Conservation (phyloP, 2,113 vertebrate species). For the Fregata magnificens region DNA sequence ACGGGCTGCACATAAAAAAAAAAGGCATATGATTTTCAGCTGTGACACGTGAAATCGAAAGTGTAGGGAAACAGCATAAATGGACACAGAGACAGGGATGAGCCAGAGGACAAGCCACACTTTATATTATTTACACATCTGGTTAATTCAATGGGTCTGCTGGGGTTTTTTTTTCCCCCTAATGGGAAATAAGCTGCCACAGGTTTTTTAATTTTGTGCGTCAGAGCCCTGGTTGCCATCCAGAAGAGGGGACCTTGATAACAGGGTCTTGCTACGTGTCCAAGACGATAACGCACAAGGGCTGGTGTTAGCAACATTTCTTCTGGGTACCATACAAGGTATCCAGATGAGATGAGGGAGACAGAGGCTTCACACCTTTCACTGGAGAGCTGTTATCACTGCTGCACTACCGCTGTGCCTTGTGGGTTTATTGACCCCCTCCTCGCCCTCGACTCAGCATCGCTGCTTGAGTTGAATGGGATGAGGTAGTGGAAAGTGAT, state of each 20-base stretch:
- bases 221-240: not conserved
- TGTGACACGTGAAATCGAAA: rapidly evolving
- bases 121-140: not conserved
- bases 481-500: not conserved
- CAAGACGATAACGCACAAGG: not conserved
- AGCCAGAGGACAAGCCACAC: not conserved
- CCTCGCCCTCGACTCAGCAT: not conserved
- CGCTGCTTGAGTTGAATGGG: not conserved
- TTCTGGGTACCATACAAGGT: not conserved
- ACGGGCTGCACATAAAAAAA: rapidly evolving
- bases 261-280: not conserved
- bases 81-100: not conserved
- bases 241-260: not conserved
- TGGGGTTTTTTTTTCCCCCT: not conserved
- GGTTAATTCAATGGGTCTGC: not conserved
- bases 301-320: not conserved
- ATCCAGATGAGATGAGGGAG: not conserved
- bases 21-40: not conserved
- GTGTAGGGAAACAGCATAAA: not conserved
- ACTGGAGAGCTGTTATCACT: not conserved
- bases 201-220: not conserved
- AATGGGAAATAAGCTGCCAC: not conserved
- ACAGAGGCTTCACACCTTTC: not conserved
- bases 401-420: not conserved
- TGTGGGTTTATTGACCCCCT: not conserved